phyloP scores from a whole-genome alignment of 2,888 invertebrate genomes.

The Alcis repandata region DNA sequence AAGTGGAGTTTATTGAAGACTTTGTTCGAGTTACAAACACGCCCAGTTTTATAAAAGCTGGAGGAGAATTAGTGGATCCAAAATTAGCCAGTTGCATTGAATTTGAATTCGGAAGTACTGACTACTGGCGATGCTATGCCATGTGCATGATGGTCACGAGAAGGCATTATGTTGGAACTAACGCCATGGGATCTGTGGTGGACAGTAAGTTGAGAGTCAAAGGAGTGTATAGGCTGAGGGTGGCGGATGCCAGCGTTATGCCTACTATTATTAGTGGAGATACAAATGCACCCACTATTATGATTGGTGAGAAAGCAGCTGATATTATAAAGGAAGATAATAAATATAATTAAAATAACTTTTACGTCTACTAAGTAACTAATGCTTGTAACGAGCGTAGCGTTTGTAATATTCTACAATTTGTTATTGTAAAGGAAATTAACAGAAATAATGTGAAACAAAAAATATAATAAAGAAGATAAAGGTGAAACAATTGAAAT shows the following conservation, averaged over 20 bases:
- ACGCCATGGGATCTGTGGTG: constrained; percentile 92
- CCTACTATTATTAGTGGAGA: constrained; percentile 86
- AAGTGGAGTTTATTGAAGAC: constrained; percentile 52
- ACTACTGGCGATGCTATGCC: constrained; percentile 54
- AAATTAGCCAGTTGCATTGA: constrained; percentile 38
- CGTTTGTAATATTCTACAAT: too few relatives aligned
- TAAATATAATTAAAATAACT: not conserved
- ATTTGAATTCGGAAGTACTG: constrained; percentile 38
- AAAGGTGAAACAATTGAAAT: not conserved
- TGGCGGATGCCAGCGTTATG: constrained; percentile 69
- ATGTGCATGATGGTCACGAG: constrained; percentile 84
- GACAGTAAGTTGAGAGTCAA: constrained; percentile 81
- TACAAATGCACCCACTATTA: constrained; percentile 79
- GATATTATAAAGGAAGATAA: constrained; percentile 53
- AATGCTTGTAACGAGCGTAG: too few relatives aligned
- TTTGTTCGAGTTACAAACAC: constrained; percentile 54
- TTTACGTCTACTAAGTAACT: not conserved
- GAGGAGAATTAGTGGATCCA: constrained; percentile 49
- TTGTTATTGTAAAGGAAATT: too few relatives aligned
- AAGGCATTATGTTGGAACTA: constrained; percentile 90
- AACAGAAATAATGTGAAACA: too few relatives aligned
- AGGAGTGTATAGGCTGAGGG: constrained; percentile 51
- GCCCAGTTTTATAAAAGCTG: constrained; percentile 53
- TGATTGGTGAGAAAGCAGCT: constrained; percentile 56
- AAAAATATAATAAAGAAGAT: too few relatives aligned